Evolutionary conservation across 2,888 invertebrate genomes (phyloP), one percentile per base, ranked within the genome.

Genomic region (Linyphia triangularis): DNA sequence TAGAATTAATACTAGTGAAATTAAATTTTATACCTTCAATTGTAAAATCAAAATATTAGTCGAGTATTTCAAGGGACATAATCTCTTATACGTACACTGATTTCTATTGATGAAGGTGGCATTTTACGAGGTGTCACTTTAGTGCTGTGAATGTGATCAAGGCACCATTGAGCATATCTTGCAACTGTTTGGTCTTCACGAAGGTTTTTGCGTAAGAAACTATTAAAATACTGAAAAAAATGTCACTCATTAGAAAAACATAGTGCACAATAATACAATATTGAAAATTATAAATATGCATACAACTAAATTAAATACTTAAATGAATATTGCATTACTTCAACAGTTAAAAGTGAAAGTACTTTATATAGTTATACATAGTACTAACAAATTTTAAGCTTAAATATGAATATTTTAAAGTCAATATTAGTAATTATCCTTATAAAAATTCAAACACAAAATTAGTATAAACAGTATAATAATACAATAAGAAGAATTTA

Each of bases 161-260:
- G 94, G 92, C 98, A 98, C 96, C 97, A 98, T 93, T 97, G 96
- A 10, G 97, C 97, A 92, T 97, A 97, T 92, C 97, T 97, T 7
- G 95, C 94, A 26, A 96, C 93, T 91, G 95, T 95, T 5, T 95
- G 95, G 70, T 95, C 95, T n/a, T 94, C 93, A 13, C 90, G 90
- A 28, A 95, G 92, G 92, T 95, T 96, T 92, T 96, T 95, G 91
- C 95, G 95, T 73, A 96, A 93, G 92, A 96, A 96, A 19, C 96
- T 95, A 37, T 96, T 94, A 91, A 96, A 95, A 93, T 97, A 96
- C 94, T 94, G 92, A 0, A 90, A 81, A 33, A 82, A 85, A 70
- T 65, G 59, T 40, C 9, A 33, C 4, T 6, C 4, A 33, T 33
- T 33, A 33, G 33, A 72, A 83, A 3, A 19, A 30, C 9, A 0